Evolutionary conservation across 2,113 vertebrate genomes (phyloP), one percentile per base, ranked within the genome.

Genomic region (Chitala chitala): DNA sequence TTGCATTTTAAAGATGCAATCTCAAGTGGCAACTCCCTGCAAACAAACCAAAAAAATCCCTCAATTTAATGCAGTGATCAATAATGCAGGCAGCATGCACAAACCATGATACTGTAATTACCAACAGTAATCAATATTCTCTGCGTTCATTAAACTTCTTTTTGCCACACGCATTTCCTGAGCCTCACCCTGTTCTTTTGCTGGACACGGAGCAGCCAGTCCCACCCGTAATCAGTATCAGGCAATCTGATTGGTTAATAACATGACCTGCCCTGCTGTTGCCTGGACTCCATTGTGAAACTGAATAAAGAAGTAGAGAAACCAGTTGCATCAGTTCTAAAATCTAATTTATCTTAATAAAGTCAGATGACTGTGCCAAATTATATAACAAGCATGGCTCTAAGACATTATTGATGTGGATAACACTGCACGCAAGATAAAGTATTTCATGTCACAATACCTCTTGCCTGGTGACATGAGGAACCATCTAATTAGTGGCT

Each of bases 71-170:
- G n/a, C 69, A 9, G 69, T 33, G 69, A 71, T 71, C 69, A 54
- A 71, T 71, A 71, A 55, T 22, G 31, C 69, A 71, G 69, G 48
- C 31, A 71, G 55, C 51, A 50, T 20, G 51, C 69, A 54, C 31
- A 55, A 71, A 36, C 50, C 51, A 71, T 71, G 69, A 71, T 71
- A 55, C 51, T 71, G 69, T 71, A 71, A 71, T 71, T 71, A 54
- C 69, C 69, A 71, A 20, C 15, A 9, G 3, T 33, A n/a, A 24
- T 71, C 69, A 10, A 55, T 55, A 55, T 31, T 46, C 20, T 26
- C 51, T 26, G 50, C 46, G 1, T 36, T 71, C 3, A 12, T 53
- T 22, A 20, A 9, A 33, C 13, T 29, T 13, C 17, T n/a, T n/a
- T 1, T 0, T 7, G 3, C 66, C 6, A 29, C 1, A 6, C 7